Conservation (phyloP, 2,888 invertebrate genomes). For the Spilarctia lutea region DNA sequence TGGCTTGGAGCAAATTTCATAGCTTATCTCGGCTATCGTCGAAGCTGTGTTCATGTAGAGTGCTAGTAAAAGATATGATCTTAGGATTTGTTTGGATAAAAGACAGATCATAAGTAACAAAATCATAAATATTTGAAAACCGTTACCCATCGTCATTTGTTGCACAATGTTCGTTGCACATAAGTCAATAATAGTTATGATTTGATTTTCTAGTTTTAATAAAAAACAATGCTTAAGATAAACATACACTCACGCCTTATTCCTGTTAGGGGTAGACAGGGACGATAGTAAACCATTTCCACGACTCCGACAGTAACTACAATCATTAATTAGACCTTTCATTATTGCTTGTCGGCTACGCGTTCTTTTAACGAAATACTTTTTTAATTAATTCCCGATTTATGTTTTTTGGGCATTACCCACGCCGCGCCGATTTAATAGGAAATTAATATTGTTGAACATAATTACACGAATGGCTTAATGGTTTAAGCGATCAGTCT, state of each 20-base stretch:
- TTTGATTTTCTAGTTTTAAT: too few relatives aligned
- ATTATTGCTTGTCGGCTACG: background rate
- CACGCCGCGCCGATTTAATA: too few relatives aligned
- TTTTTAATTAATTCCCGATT: too few relatives aligned
- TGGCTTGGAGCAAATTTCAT: background rate
- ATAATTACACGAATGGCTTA: too few relatives aligned
- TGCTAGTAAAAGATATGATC: slow-evolving; percentile 7
- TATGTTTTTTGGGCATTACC: too few relatives aligned
- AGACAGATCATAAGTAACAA: slow-evolving; percentile 5
- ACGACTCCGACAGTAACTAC: background rate
- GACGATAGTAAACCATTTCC: background rate
- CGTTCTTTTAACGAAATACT: too few relatives aligned
- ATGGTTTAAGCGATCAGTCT: too few relatives aligned
- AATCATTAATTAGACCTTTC: background rate
- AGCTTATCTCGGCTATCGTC: slow-evolving; percentile 7
- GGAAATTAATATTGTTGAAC: too few relatives aligned
- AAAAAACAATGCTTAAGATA: background rate
- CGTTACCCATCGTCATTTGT: background rate
- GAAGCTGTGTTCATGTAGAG: background rate
- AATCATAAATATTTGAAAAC: background rate
- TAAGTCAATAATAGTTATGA: background rate
- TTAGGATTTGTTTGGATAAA: background rate
- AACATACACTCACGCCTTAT: background rate
- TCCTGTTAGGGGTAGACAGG: background rate
- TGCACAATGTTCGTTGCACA: background rate